Conservation (phyloP, 1,140 invertebrate species). For the Ericerus pela region DNA sequence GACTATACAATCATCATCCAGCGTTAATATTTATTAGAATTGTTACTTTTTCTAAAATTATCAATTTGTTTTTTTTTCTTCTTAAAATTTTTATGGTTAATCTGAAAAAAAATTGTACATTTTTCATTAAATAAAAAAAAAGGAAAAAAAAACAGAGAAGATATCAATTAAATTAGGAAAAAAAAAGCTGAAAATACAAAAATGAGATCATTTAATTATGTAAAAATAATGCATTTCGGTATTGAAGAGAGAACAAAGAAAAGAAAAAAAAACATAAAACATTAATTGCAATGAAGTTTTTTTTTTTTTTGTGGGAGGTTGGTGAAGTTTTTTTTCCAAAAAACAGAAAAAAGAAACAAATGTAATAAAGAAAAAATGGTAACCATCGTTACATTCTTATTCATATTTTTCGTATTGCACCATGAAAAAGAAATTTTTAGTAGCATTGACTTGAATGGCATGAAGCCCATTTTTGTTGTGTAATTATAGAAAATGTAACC, state of each 20-base stretch:
- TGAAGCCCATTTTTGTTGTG: conserved; percentile 4
- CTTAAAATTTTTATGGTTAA: no score
- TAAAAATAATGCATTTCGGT: conserved; percentile 1
- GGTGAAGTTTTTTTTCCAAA: background rate
- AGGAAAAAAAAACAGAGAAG: background rate
- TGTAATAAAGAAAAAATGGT: background rate
- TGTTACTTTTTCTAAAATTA: background rate
- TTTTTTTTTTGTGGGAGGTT: background rate
- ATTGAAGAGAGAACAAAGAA: background rate
- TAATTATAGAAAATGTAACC: conserved; percentile 7
- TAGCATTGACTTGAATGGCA: no score
- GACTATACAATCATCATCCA: background rate
- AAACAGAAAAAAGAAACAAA: background rate
- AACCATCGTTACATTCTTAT: no score
- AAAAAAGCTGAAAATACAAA: conserved; percentile 6
- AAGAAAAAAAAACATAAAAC: background rate
- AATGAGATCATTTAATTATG: conserved; percentile 1
- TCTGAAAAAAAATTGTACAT: no score
- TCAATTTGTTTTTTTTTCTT: no score
- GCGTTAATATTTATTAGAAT: background rate
- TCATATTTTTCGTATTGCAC: no score
- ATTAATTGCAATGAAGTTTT: background rate
- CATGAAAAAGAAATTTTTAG: no score
- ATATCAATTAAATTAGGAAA: background rate
- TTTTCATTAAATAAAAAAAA: no score